phyloP scores from a whole-genome alignment of 2,113 vertebrate genomes.

The Trematocara variabile region DNA sequence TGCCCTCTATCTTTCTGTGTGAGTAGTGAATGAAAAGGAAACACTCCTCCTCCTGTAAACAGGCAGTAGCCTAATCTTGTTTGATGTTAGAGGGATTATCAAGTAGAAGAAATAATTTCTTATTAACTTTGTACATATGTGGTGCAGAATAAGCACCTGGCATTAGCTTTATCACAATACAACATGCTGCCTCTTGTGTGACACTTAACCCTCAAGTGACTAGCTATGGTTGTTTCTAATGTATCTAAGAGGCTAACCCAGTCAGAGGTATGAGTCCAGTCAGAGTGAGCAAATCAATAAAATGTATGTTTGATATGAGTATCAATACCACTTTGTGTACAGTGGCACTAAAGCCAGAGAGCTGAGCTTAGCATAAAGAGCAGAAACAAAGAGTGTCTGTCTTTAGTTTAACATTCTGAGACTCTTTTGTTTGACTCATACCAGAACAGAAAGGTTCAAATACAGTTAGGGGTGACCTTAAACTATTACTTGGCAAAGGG shows the following conservation, averaged over 20 bases:
- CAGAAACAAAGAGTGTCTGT: not conserved
- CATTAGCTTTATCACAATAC: not conserved
- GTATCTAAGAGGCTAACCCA: not conserved
- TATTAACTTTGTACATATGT: not conserved
- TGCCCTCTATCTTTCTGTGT: not conserved
- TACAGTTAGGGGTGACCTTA: not conserved
- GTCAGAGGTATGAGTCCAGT: not conserved
- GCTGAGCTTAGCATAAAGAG: not conserved
- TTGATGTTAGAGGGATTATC: not conserved
- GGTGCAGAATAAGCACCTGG: not conserved
- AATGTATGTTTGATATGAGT: not conserved
- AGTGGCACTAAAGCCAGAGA: not conserved
- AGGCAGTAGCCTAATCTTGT: not conserved
- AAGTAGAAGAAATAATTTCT: not conserved
- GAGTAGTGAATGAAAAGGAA: not conserved
- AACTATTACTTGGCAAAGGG: not conserved
- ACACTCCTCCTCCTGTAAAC: not conserved
- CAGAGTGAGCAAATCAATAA: not conserved
- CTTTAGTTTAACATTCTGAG: not conserved
- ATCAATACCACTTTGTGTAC: not conserved
- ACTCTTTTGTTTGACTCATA: not conserved
- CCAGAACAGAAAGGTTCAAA: not conserved
- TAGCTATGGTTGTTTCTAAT: not conserved
- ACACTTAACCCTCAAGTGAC: not conserved
- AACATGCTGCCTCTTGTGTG: not conserved